A percentile compares a stretch with the other conserved stretches of the same genome.
Evolutionary conservation across 1,140 invertebrate species (phyloP).

Genomic region (Drosophila leontia): DNA sequence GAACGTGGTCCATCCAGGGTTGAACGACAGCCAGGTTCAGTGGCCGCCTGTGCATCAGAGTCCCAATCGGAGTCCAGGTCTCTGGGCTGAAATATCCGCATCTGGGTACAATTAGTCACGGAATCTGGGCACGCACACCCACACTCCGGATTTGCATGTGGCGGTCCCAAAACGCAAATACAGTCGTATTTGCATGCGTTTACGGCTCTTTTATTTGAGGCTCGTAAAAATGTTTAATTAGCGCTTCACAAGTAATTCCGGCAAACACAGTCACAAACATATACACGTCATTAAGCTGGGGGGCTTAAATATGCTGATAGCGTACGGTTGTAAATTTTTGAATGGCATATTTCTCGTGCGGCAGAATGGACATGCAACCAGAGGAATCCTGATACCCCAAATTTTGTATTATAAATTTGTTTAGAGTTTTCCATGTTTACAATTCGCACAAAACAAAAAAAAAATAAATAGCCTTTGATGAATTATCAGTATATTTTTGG

Average conservation of each 20-base stretch:
- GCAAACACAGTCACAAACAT: conserved; percentile 28
- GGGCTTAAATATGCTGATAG: conserved; percentile 11
- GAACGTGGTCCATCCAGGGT: conserved; percentile 46
- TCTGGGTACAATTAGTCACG: conserved; percentile 43
- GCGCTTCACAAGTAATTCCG: conserved; percentile 62
- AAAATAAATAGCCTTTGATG: not conserved
- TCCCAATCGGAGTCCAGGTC: conserved; percentile 13
- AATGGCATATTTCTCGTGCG: conserved; percentile 40
- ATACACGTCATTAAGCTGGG: conserved; percentile 5
- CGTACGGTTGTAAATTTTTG: conserved; percentile 25
- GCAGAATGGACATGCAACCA: not conserved
- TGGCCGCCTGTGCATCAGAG: conserved; percentile 10
- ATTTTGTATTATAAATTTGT: conserved; percentile 2
- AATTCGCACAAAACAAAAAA: too few species aligned
- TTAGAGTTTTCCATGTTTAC: too few species aligned
- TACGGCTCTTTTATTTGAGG: conserved; percentile 70
- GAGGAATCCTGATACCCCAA: not conserved
- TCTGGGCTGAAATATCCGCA: conserved; percentile 18
- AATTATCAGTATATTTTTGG: not conserved
- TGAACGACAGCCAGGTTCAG: conserved; percentile 41
- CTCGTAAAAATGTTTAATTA: conserved; percentile 76
- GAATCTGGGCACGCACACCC: conserved; percentile 45
- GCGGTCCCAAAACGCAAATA: conserved; percentile 12
- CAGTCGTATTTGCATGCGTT: conserved; percentile 48
- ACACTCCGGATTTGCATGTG: conserved; percentile 1